Conservation (phyloP, 2,888 invertebrate genomes). For the Ophion costatus region DNA sequence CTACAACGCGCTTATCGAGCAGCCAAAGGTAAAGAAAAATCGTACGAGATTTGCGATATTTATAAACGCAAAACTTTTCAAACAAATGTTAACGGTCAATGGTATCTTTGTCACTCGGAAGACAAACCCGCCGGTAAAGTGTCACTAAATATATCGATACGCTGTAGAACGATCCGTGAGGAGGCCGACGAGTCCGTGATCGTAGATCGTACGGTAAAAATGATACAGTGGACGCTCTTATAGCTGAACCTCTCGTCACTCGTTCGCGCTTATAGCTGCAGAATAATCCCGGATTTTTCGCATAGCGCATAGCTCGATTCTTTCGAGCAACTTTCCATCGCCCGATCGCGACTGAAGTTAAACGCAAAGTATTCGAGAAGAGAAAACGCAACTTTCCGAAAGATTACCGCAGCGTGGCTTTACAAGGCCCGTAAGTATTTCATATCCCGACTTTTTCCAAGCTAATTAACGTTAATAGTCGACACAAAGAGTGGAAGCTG, state of each 20-base stretch:
- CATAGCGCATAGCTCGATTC: too few species aligned
- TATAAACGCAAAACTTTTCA: neutral
- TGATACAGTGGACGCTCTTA: neutral
- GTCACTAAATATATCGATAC: slow-evolving; percentile 12
- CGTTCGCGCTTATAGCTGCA: too few species aligned
- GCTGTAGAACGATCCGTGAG: neutral
- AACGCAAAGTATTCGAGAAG: too few species aligned
- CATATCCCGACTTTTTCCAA: too few species aligned
- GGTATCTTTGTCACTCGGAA: neutral
- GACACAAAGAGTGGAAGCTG: neutral
- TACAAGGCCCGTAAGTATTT: too few species aligned
- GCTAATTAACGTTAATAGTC: too few species aligned
- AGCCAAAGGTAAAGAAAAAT: neutral
- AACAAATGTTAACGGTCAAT: neutral
- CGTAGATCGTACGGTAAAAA: slow-evolving; percentile 7
- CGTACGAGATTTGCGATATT: neutral
- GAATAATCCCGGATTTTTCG: too few species aligned
- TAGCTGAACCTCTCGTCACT: neutral
- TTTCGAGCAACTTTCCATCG: too few species aligned
- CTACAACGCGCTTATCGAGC: neutral
- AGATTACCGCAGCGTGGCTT: too few species aligned
- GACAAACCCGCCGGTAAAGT: slow-evolving; percentile 4
- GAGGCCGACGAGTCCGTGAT: slow-evolving; percentile 27
- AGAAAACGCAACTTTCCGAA: too few species aligned
- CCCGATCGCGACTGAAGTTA: too few species aligned